Base-by-base conservation (phyloP, 2,797 vertebrate genomes). In the Lateolabrax maculatus region DNA sequence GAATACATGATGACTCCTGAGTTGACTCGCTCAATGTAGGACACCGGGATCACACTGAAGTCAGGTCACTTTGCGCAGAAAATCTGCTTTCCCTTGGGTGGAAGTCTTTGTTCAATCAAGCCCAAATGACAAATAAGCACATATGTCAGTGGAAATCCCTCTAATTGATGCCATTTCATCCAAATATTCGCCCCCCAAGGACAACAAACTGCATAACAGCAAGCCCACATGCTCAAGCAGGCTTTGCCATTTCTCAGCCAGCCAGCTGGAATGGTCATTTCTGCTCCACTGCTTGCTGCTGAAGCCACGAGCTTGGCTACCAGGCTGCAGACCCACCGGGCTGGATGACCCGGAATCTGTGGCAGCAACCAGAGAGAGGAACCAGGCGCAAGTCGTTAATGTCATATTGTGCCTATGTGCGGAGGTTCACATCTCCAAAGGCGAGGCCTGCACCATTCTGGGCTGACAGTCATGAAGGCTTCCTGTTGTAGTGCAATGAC, bases 211-310 rank as follows among this genome's bases (percentile, higher is more conserved):
- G 76, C 81, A 80, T 51, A 77, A 82, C 80, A 75, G 83, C 62
- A 34, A 72, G 83, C 61, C 74, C 86, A 89, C 85, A 90, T 83
- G 86, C 86, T 85, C 81, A 78, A 84, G 74, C 82, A 60, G 57
- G 65, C 62, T 81, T 85, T 86, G 82, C 84, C 79, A 81, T 90
- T 84, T 87, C 85, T 84, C 80, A 83, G 77, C 61, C 90, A 90
- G 83, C 84, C 90, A 89, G 85, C 89, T 89, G 88, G 83, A 94
- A 90, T 84, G 83, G 80, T 87, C 77, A 71, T 84, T 92, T 93
- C 87, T 87, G 89, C 91, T 91, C 87, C 27, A 3, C 41, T 90
- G 90, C 86, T 51, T 49, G 67, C 71, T 64, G 76, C 80, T 23
- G 68, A 60, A 67, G 84, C 90, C 80, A 72, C n/a, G 1, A 86